Percentiles rank a stretch among this genome's conserved stretches.
Evolutionary conservation across 2,888 invertebrate genomes (phyloP).

Genomic region (Athalia circularis): DNA sequence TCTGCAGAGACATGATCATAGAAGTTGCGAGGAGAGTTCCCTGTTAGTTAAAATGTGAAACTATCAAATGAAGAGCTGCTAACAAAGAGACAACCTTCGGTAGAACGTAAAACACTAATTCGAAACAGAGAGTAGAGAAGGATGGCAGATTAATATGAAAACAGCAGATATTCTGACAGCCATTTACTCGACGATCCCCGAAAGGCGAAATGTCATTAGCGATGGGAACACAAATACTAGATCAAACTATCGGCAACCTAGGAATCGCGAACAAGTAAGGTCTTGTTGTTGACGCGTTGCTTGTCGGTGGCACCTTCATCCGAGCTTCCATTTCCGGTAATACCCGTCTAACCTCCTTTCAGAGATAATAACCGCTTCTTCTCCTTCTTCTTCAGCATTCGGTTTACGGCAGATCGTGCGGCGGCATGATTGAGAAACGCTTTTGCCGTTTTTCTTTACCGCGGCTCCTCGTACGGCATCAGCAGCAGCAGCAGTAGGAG

Average conservation of each 20-base stretch:
- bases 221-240: not conserved
- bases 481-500: not conserved
- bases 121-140: not conserved
- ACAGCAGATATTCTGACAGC: conserved; percentile 5
- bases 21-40: no score
- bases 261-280: not conserved
- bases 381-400: conserved; percentile 23
- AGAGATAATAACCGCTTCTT: conserved; percentile 47
- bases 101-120: not conserved
- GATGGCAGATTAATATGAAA: not conserved
- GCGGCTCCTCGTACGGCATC: not conserved
- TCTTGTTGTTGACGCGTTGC: conserved; percentile 46
- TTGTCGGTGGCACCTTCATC: conserved; percentile 49
- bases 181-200: not conserved
- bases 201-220: conserved; percentile 24
- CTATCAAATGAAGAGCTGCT: not conserved
- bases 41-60: not conserved
- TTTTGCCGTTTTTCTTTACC: conserved; percentile 33
- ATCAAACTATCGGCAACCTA: not conserved
- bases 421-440: conserved; percentile 40
- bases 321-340: conserved; percentile 46
- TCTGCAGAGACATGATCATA: no score
- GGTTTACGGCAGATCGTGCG: conserved; percentile 13
- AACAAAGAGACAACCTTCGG: no score
- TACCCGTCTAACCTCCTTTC: conserved; percentile 29